phyloP scores from a whole-genome alignment of 2,797 vertebrate genomes.

The Galaxias olidus region DNA sequence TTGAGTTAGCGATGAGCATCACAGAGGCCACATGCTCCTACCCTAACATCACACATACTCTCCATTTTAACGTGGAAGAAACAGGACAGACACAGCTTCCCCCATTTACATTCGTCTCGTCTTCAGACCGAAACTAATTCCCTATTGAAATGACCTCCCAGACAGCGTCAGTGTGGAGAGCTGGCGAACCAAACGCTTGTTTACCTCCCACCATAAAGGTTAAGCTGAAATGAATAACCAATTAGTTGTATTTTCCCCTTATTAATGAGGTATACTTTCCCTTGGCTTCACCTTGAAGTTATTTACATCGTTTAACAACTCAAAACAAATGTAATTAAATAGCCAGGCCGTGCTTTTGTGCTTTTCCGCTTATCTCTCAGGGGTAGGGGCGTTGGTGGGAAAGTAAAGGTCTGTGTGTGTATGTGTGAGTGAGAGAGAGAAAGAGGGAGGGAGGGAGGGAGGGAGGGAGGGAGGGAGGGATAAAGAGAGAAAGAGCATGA shows the following conservation, averaged over 20 bases:
- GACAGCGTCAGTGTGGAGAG: slow-evolving; percentile 19
- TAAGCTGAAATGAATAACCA: slow-evolving; percentile 46
- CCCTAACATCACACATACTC: not conserved
- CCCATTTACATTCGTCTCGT: not conserved
- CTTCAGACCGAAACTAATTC: slow-evolving; percentile 4
- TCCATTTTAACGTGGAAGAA: not conserved
- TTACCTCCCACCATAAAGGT: slow-evolving; percentile 8
- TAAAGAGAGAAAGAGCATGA: slow-evolving; percentile 2
- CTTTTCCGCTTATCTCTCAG: slow-evolving; percentile 6
- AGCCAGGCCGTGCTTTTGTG: slow-evolving; percentile 20
- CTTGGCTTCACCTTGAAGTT: slow-evolving; percentile 40
- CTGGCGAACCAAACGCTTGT: slow-evolving; percentile 14
- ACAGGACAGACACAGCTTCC: not conserved
- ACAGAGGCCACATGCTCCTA: not conserved
- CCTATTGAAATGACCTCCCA: slow-evolving; percentile 33
- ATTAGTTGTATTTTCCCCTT: slow-evolving; percentile 30
- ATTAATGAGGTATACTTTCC: slow-evolving; percentile 42
- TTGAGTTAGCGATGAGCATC: not conserved
- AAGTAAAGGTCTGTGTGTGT: not conserved
- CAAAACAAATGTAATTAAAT: slow-evolving; percentile 35
- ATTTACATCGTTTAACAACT: slow-evolving; percentile 50
- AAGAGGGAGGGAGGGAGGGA: not conserved
- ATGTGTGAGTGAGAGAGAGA: slow-evolving; percentile 1
- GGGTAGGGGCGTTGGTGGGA: not conserved
- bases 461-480: not conserved